Conservation (phyloP, 1,140 invertebrate species). For the Musca vetustissima region DNA sequence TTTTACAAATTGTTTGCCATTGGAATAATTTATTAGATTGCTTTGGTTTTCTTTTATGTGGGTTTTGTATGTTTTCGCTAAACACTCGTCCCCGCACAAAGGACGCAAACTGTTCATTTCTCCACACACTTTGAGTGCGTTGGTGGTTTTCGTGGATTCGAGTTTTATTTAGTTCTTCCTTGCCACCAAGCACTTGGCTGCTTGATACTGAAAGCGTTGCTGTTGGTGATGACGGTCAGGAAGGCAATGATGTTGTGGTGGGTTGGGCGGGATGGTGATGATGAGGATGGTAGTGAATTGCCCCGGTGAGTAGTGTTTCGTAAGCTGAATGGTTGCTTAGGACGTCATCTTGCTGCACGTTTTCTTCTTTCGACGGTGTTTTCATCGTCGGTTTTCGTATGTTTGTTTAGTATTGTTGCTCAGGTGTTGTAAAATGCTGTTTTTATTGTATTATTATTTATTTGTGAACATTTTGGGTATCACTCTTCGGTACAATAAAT, state of each 20-base stretch:
- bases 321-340: too few species aligned
- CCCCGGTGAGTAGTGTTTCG: too few species aligned
- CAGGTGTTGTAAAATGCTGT: constrained; percentile 19
- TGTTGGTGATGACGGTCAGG: too few species aligned
- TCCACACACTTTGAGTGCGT: neutral
- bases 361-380: neutral
- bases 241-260: too few species aligned
- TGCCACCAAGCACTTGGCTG: too few species aligned
- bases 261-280: too few species aligned
- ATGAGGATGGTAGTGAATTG: too few species aligned
- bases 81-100: neutral
- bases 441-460: constrained; percentile 23
- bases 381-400: neutral
- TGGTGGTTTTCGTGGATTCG: constrained; percentile 10
- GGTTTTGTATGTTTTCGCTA: constrained; percentile 11
- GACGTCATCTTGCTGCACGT: too few species aligned
- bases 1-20: constrained; percentile 24
- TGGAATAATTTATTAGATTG: constrained; percentile 24
- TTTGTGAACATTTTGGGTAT: constrained; percentile 17
- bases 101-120: neutral
- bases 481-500: constrained; percentile 20
- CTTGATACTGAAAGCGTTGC: too few species aligned
- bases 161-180: constrained; percentile 13
- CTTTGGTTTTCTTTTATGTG: constrained; percentile 24
- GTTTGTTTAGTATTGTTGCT: neutral